Conservation (phyloP, 1,140 invertebrate species). For the Phthorimaea operculella region DNA sequence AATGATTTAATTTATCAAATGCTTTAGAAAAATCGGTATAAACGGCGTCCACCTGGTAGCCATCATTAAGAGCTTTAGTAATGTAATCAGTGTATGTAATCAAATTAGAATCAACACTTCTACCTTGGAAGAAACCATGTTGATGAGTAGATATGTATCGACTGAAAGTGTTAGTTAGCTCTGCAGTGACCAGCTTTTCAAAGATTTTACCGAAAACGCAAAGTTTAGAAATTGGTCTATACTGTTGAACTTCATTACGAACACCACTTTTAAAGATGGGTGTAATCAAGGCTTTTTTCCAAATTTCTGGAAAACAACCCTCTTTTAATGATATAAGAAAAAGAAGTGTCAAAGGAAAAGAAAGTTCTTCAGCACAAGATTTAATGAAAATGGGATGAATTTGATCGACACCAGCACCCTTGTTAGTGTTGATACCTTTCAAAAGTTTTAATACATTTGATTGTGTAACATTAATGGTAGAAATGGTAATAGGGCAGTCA, state of each 20-base stretch:
- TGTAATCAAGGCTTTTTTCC: constrained; percentile 7
- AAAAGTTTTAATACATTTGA: not conserved
- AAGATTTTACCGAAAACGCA: constrained; percentile 4
- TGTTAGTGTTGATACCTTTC: constrained; percentile 1
- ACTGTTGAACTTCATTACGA: constrained; percentile 6
- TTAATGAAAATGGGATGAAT: constrained; percentile 8
- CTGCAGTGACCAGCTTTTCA: constrained; percentile 8
- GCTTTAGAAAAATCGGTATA: constrained; percentile 10
- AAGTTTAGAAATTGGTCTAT: constrained; percentile 9
- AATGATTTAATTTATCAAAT: constrained; percentile 8
- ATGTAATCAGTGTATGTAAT: not conserved
- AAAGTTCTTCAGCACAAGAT: not conserved
- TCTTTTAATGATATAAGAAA: not conserved
- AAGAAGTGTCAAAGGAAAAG: not conserved
- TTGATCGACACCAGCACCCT: constrained; percentile 5
- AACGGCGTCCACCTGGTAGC: constrained; percentile 9
- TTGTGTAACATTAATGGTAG: not conserved
- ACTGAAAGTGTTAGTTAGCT: not conserved
- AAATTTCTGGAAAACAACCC: constrained; percentile 1
- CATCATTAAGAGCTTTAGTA: constrained; percentile 1
- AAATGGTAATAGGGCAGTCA: not conserved
- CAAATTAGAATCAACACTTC: constrained; percentile 3
- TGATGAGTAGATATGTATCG: constrained; percentile 1
- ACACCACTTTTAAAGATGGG: constrained; percentile 3
- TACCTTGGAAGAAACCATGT: constrained; percentile 4